Evolutionary conservation across 2,113 vertebrate species (phyloP), one percentile per base, ranked within the genome.

Genomic region (Corydoras maculifer): DNA sequence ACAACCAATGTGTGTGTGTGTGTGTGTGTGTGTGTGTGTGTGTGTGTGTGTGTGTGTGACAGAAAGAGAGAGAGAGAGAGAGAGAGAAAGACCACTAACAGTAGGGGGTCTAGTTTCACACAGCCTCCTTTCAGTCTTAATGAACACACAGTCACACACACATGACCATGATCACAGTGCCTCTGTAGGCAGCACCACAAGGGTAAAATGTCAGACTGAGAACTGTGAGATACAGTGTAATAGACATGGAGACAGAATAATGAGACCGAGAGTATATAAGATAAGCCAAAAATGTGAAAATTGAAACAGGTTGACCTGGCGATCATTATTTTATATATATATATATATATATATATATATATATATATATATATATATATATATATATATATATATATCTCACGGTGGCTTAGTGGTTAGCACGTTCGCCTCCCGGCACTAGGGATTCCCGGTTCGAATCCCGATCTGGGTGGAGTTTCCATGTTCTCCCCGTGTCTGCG

Each of bases 131-230:
- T 55, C 53, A 71, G 43, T 75, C 81, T 83, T 87, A 86, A 88
- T 86, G 87, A 87, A 82, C 68, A 78, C 78, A 77, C 65, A 75
- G 62, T 81, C 65, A 75, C 65, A 71, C 70, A 72, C 73, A 69
- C 57, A 53, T 48, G 65, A 73, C 25, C 75, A 74, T 73, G 81
- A 89, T 89, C 85, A 87, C 78, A 89, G 83, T 68, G 67, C 72
- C 85, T 54, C 88, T 80, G 78, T 78, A 82, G 87, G 88, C 80
- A 86, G 80, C 82, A 80, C 78, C 82, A 80, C 68, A 70, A 77
- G 73, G 87, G 85, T 81, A 71, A 88, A 88, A 88, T 88, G 88
- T 88, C 88, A 89, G 67, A 15, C 1, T 75, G 81, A 76, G 77
- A 78, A 57, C 55, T 69, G 65, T 60, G 31, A 50, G 8, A 69